Percentiles rank a stretch among this genome's conserved stretches.
Evolutionary conservation across 2,797 vertebrate species (phyloP).

Genomic region (Malacoraja senta): DNA sequence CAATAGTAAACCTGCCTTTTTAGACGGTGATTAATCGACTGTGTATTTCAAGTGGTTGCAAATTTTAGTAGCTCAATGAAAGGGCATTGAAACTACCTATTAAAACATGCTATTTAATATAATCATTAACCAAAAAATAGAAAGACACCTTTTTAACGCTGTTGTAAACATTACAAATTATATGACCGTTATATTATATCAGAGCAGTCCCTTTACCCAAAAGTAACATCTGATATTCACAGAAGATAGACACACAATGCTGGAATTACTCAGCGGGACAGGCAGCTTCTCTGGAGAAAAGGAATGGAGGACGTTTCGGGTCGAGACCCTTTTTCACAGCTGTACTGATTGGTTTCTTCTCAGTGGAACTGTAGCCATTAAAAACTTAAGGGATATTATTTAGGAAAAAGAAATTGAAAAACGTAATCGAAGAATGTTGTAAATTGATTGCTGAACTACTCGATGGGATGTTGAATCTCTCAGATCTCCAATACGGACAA

Average conservation of each 20-base stretch:
- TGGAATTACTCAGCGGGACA: no score
- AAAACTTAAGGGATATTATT: not conserved
- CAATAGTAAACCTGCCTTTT: not conserved
- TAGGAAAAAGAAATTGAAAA: not conserved
- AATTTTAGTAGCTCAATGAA: not conserved
- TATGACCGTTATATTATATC: not conserved
- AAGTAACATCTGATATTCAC: not conserved
- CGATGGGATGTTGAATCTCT: not conserved
- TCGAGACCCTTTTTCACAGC: no score
- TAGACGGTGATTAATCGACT: not conserved
- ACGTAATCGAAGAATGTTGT: not conserved
- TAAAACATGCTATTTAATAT: not conserved
- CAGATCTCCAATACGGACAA: not conserved
- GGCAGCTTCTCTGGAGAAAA: no score
- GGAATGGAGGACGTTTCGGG: no score
- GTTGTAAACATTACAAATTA: not conserved
- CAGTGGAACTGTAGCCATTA: not conserved
- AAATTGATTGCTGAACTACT: not conserved
- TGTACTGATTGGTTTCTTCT: not conserved
- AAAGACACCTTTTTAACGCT: not conserved
- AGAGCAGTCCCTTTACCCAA: not conserved
- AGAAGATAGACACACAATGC: no score
- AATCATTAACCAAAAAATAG: not conserved
- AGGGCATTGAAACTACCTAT: not conserved
- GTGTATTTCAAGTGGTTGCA: not conserved